Evolutionary conservation across 1,140 invertebrate species (phyloP).

Genomic region (Orchesella cincta): DNA sequence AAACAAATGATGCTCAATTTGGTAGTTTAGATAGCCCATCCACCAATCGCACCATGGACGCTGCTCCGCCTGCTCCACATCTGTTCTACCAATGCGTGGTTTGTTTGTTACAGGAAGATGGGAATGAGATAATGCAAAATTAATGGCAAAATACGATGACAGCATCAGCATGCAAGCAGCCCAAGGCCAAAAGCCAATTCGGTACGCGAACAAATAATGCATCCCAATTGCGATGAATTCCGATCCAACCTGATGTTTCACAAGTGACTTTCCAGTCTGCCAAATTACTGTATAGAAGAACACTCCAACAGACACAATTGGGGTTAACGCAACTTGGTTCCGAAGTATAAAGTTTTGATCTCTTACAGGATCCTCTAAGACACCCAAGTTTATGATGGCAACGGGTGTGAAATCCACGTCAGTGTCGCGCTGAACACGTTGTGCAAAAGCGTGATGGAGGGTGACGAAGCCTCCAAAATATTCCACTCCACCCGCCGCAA

Average conservation of each 20-base stretch:
- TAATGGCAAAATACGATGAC: slow-evolving; percentile 49
- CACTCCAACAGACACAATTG: slow-evolving; percentile 45
- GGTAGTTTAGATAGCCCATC: slow-evolving; percentile 47
- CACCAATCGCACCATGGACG: slow-evolving; percentile 43
- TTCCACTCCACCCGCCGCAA: slow-evolving; percentile 44
- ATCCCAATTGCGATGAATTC: slow-evolving; percentile 43
- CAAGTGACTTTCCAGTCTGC: slow-evolving; percentile 42
- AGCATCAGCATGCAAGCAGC: slow-evolving; percentile 44
- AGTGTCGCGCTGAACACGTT: slow-evolving; percentile 45
- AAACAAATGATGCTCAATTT: slow-evolving; percentile 46
- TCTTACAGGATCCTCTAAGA: slow-evolving; percentile 44
- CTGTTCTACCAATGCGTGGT: slow-evolving; percentile 36
- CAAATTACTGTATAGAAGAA: slow-evolving; percentile 47
- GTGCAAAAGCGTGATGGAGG: slow-evolving; percentile 51
- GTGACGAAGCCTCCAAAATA: slow-evolving; percentile 46
- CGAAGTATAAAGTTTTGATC: slow-evolving; percentile 47
- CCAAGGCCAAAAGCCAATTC: slow-evolving; percentile 46
- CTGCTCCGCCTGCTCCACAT: slow-evolving; percentile 41
- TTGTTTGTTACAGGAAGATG: slow-evolving; percentile 42
- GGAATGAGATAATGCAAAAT: slow-evolving; percentile 46
- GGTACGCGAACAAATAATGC: slow-evolving; percentile 45
- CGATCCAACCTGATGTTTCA: slow-evolving; percentile 28
- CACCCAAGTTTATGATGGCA: slow-evolving; percentile 44
- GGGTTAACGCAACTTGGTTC: slow-evolving; percentile 37
- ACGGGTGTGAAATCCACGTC: slow-evolving; percentile 49